Conservation (phyloP, 2,113 vertebrate species). For the Marmota monax region DNA sequence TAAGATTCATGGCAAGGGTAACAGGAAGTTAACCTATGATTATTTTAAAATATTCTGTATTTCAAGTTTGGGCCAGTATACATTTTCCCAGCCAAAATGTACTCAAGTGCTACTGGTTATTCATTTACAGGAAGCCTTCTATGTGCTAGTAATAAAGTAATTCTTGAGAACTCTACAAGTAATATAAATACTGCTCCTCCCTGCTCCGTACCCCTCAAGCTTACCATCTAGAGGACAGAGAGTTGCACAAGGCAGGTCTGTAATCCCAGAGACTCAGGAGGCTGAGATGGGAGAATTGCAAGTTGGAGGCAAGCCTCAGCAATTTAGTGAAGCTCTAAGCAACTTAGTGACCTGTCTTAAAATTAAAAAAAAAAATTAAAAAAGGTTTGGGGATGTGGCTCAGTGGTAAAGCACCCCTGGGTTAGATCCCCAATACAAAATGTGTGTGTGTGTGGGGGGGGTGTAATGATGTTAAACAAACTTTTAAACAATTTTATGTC, state of each 20-base stretch:
- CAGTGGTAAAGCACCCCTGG: too few species aligned
- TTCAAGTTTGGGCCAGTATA: neutral
- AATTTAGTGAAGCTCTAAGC: too few species aligned
- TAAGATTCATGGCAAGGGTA: neutral
- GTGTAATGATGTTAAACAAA: neutral
- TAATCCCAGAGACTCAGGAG: too few species aligned
- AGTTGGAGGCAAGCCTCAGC: too few species aligned
- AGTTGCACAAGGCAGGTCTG: neutral
- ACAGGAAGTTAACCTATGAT: neutral
- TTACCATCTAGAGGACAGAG: neutral
- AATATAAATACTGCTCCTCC: neutral
- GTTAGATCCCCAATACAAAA: too few species aligned
- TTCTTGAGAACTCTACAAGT: neutral
- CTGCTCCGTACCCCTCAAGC: neutral
- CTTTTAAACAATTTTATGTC: neutral
- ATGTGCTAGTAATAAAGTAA: neutral
- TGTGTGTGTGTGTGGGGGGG: too few species aligned
- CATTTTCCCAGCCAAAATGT: neutral
- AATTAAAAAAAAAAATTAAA: too few species aligned
- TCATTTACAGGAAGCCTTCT: neutral
- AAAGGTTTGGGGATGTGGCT: too few species aligned
- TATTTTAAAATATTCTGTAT: neutral
- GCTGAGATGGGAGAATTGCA: too few species aligned
- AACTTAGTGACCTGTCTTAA: too few species aligned
- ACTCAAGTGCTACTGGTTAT: neutral